Conservation (phyloP, 2,888 invertebrate species). For the Lasioglossum lativentre region DNA sequence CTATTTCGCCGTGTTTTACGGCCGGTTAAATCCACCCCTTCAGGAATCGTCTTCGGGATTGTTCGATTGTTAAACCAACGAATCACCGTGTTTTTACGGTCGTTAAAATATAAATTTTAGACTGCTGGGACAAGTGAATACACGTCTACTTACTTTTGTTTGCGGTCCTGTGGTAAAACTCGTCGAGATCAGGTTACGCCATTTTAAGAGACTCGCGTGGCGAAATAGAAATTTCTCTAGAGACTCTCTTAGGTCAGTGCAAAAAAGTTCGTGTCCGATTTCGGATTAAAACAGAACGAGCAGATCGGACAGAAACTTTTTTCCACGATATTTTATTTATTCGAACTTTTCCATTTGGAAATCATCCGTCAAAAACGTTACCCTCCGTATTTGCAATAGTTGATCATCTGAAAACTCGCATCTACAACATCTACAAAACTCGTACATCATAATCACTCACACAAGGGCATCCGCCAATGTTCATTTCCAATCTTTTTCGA, state of each 20-base stretch:
- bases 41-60: background rate
- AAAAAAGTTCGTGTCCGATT: too few species aligned
- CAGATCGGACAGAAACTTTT: background rate
- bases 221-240: too few species aligned
- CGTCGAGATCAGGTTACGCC: background rate
- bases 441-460: background rate
- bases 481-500: background rate
- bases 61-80: background rate
- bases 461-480: background rate
- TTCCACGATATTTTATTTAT: background rate
- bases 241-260: too few species aligned
- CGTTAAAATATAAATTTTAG: background rate
- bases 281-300: too few species aligned
- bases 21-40: background rate
- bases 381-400: background rate
- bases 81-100: background rate
- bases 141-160: background rate
- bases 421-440: background rate
- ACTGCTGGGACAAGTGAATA: background rate
- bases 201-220: too few species aligned
- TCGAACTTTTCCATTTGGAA: background rate
- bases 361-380: background rate
- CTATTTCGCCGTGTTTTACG: background rate
- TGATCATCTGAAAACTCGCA: background rate
- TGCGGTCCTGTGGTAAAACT: background rate